Evolutionary conservation across 2,888 invertebrate species (phyloP), one percentile per base, ranked within the genome.

Genomic region (Dynastes maya): DNA sequence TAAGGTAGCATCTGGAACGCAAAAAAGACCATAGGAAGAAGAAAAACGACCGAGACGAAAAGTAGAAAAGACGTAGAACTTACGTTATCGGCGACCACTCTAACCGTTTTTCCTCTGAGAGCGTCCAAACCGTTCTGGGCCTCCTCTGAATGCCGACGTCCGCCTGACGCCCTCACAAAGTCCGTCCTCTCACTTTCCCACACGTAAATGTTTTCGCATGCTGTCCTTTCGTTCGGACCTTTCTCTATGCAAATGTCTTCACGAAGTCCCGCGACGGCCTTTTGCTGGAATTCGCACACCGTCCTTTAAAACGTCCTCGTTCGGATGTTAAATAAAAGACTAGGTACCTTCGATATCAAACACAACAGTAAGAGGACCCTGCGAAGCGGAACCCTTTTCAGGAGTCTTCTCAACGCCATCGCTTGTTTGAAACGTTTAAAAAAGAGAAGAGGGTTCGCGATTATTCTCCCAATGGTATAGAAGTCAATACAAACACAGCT

Each of bases 1-100:
- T 88, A 89, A 6, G 89, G 89, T 45, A 83, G 81, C 85, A 88
- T 86, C 89, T 89, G 80, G 64, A 83, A 83, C 61, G 71, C 40
- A 58, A 16, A 75, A 67, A 67, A 55, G 11, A 11, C 8, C 8
- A 11, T 45, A 45, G 11, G 32, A 67, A 58, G 67, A 55, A 55
- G 51, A 16, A 29, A 64, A 37, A 49, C 67, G 45, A 64, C 29
- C 27, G 74, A 53, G 16, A 1, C 53, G 53, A 16, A n/a, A 16
- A 53, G 16, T n/a, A 16, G 53, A 53, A 6, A 16, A 16, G 49
- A 8, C 11, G 22, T 71, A 75, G 80, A 71, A 81, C 84, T 83
- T 83, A 88, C 88, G 74, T 84, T 82, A 77, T 86, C 85, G 32
- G 86, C 85, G 11, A 86, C 82, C 16, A 88, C 86, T 45, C 84